Percentiles rank a stretch among this genome's conserved stretches.
Evolutionary conservation across 1,140 invertebrate species (phyloP).

Genomic region (Coenobita brevimanus): DNA sequence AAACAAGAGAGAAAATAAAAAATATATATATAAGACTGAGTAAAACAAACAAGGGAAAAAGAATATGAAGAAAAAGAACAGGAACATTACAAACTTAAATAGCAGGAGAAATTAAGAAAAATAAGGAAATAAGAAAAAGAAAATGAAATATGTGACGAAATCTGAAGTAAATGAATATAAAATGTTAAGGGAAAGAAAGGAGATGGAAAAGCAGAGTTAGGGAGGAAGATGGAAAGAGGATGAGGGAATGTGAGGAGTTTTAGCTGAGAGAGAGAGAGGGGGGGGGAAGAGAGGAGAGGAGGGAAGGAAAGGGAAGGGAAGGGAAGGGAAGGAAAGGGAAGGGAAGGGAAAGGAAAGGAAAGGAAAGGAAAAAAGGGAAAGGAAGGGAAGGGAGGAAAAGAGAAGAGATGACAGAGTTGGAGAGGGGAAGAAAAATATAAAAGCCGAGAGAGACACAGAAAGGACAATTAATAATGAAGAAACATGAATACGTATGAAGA

Average conservation of each 20-base stretch:
- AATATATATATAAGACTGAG: not conserved
- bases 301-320: not conserved
- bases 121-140: conserved; percentile 4
- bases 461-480: not conserved
- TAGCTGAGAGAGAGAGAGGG: not conserved
- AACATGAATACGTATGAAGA: not conserved
- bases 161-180: not conserved
- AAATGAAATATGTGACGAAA: no score
- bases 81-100: no score
- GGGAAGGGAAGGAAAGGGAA: not conserved
- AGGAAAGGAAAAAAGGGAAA: not conserved
- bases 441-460: not conserved
- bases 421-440: not conserved
- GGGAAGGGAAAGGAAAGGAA: not conserved
- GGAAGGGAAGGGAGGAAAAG: not conserved
- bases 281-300: not conserved
- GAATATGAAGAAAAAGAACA: not conserved
- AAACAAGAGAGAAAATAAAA: not conserved
- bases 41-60: not conserved
- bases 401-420: not conserved
- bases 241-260: not conserved
- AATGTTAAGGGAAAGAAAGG: not conserved
- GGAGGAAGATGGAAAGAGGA: not conserved
- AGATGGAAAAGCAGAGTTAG: not conserved
- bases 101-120: not conserved